Conservation (phyloP, 2,797 vertebrate species). For the Hemitrygon akajei region DNA sequence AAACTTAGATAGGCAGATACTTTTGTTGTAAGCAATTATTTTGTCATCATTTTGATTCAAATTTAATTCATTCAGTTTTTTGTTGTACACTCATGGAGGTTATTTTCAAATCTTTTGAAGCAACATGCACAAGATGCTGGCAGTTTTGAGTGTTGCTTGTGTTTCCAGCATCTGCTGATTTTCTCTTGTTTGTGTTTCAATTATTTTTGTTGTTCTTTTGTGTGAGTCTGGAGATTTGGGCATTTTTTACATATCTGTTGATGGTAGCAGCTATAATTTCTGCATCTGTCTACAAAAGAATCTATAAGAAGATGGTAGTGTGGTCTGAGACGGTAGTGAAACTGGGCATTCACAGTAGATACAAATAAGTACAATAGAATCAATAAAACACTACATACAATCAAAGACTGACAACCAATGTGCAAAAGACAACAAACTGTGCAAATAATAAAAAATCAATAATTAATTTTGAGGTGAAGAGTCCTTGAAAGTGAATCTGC, state of each 20-base stretch:
- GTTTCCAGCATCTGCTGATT: no score
- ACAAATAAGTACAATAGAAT: no score
- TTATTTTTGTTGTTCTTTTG: neutral
- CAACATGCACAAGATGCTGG: no score
- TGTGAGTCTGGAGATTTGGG: neutral
- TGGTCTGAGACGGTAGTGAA: neutral
- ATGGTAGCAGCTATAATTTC: neutral
- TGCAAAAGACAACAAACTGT: no score
- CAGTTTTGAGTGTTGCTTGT: no score
- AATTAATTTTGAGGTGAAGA: no score
- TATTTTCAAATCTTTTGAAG: neutral
- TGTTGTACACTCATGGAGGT: neutral
- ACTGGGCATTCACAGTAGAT: neutral
- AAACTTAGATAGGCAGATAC: neutral
- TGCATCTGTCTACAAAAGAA: no score
- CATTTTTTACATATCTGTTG: neutral
- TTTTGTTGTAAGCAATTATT: neutral
- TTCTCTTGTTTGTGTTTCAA: no score
- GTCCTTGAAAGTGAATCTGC: no score
- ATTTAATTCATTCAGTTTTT: constrained; percentile 15
- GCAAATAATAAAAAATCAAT: no score
- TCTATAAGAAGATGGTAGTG: neutral
- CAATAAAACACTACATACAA: no score
- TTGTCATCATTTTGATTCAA: neutral
- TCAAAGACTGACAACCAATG: no score